Conservation (phyloP, 2,888 invertebrate species). For the Elmis aenea region DNA sequence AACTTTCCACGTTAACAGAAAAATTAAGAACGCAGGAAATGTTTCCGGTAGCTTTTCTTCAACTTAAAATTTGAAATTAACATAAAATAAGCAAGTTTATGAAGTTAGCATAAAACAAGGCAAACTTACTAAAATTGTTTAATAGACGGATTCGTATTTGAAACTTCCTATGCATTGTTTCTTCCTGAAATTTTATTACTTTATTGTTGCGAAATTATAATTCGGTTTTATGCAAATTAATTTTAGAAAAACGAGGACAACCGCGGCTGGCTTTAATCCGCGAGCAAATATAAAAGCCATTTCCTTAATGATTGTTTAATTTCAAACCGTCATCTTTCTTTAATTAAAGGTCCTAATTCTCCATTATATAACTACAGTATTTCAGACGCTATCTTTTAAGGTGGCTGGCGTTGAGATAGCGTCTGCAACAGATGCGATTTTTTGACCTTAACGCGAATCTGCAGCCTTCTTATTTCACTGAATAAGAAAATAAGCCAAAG, state of each 20-base stretch:
- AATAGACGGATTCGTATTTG: constrained; percentile 9
- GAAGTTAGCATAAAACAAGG: constrained; percentile 12
- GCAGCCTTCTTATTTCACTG: too few species aligned
- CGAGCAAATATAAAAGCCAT: too few species aligned
- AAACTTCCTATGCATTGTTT: constrained; percentile 11
- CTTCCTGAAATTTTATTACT: constrained; percentile 9
- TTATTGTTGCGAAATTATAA: constrained; percentile 12
- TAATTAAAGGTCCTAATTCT: too few species aligned
- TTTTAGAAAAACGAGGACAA: constrained; percentile 2
- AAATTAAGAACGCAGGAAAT: too few species aligned
- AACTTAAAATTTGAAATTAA: too few species aligned
- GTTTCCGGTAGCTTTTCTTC: too few species aligned
- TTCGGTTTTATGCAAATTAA: constrained; percentile 12
- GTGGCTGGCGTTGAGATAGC: constrained; percentile 4
- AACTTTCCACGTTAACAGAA: too few species aligned
- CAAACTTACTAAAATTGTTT: constrained; percentile 13
- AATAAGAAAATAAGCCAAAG: too few species aligned
- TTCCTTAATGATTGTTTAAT: too few species aligned
- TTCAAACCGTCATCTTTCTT: too few species aligned
- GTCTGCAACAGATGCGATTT: constrained; percentile 11
- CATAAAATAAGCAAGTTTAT: constrained; percentile 16
- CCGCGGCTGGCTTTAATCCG: constrained; percentile 5
- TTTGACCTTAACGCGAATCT: too few species aligned
- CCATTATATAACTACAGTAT: too few species aligned
- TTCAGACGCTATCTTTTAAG: background rate